A percentile compares a stretch with the other conserved stretches of the same genome.
Conservation (phyloP, 2,888 invertebrate genomes). For the Tenthredo amoena region DNA sequence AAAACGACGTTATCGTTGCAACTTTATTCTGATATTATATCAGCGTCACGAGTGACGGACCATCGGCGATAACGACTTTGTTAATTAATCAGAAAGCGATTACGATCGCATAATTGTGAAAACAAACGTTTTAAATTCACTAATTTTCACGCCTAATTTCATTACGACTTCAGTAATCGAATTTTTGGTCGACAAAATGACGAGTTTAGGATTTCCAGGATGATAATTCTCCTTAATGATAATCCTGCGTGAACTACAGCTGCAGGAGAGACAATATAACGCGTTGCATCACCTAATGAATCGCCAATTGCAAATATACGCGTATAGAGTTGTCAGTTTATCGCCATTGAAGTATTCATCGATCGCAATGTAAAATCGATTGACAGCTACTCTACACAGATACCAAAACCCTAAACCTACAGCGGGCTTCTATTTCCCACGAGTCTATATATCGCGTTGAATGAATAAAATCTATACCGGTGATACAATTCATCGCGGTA, state of each 20-base stretch:
- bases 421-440: constrained; percentile 18
- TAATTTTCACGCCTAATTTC: too few relatives aligned
- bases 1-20: neutral
- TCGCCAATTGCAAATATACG: neutral
- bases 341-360: neutral
- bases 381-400: neutral
- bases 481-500: neutral
- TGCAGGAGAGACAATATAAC: neutral
- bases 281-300: neutral
- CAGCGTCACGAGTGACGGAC: neutral
- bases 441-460: neutral
- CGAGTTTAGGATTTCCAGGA: too few relatives aligned
- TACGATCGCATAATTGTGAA: neutral
- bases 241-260: too few relatives aligned
- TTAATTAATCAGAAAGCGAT: neutral
- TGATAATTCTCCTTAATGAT: too few relatives aligned
- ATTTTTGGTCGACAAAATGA: too few relatives aligned
- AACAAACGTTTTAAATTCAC: neutral
- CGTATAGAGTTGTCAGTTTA: neutral
- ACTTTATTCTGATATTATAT: neutral
- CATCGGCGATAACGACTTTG: neutral
- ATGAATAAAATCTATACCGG: neutral
- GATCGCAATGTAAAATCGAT: constrained; percentile 13
- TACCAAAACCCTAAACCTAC: neutral
- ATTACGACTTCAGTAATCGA: too few relatives aligned